A percentile compares a stretch with the other conserved stretches of the same genome.
These are phyloP conservation scores for Formica selysi DNA, from an alignment of 1,140 invertebrate species.

Conservation along the genomic window DNA sequence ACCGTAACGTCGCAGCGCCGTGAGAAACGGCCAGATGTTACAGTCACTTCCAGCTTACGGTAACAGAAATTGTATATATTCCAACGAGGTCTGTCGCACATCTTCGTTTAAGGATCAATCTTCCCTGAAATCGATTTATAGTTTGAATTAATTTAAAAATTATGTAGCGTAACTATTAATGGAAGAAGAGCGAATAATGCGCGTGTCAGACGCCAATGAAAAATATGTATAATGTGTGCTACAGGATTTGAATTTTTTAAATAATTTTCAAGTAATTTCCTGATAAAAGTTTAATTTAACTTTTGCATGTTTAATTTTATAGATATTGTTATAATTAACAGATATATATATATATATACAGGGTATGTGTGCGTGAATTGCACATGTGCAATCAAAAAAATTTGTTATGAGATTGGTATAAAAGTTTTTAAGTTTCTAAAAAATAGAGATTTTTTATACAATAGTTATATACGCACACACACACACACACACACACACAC, in stretches of 20 bases:
- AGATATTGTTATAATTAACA: neutral
- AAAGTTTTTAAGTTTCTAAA: no score
- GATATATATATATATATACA: neutral
- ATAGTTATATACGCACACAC: no score
- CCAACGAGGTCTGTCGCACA: conserved; percentile 47
- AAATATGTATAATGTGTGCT: neutral
- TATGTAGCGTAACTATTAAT: neutral
- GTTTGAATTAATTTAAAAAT: neutral
- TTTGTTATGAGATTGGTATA: no score
- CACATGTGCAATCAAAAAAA: no score
- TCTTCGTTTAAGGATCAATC: conserved; percentile 52
- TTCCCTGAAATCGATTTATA: conserved; percentile 18
- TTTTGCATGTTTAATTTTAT: neutral
- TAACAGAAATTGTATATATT: conserved; percentile 42
- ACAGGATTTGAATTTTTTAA: neutral
- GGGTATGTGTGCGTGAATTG: neutral
- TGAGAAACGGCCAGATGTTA: conserved; percentile 72
- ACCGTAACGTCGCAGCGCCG: conserved; percentile 61
- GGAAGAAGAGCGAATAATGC: neutral
- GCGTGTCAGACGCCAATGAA: neutral
- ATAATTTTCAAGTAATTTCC: neutral
- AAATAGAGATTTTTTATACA: no score
- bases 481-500: no score
- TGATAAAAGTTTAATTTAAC: neutral
- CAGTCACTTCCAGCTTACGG: conserved; percentile 53